Conservation (phyloP, 2,888 invertebrate genomes). For the Lottia scabra region DNA sequence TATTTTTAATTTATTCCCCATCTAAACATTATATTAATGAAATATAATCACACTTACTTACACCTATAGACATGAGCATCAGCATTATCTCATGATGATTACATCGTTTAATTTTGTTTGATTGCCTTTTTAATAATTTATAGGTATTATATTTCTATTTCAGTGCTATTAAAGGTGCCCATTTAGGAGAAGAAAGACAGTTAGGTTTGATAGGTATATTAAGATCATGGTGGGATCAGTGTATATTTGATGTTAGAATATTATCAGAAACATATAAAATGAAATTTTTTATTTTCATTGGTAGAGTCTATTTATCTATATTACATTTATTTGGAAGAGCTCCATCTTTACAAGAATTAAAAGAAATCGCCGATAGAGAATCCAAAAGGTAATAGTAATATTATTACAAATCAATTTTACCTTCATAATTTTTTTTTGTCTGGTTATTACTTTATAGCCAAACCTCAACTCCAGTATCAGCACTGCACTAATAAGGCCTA, state of each 20-base stretch:
- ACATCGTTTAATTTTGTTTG: no score
- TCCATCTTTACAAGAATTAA: slow-evolving; percentile 51
- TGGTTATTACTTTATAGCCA: no score
- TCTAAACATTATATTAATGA: background rate
- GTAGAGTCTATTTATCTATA: slow-evolving; percentile 46
- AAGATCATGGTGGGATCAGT: slow-evolving; percentile 52
- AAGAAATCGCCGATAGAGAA: slow-evolving; percentile 45
- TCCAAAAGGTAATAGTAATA: slow-evolving; percentile 45
- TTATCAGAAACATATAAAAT: slow-evolving; percentile 48
- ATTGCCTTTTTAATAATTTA: background rate
- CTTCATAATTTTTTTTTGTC: no score
- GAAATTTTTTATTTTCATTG: slow-evolving; percentile 37
- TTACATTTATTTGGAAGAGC: slow-evolving; percentile 52
- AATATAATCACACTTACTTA: background rate
- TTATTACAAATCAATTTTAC: no score
- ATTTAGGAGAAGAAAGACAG: slow-evolving; percentile 38
- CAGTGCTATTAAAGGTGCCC: slow-evolving; percentile 60
- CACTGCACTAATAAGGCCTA: no score
- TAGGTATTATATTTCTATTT: slow-evolving; percentile 21
- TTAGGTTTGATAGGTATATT: slow-evolving; percentile 36
- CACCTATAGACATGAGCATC: no score
- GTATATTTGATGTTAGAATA: slow-evolving; percentile 54
- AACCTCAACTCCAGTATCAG: no score
- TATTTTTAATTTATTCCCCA: background rate
- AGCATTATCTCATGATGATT: no score